Percentiles rank a stretch among this genome's conserved stretches.
Conservation (phyloP, 2,888 invertebrate genomes). For the Xanthia togata region DNA sequence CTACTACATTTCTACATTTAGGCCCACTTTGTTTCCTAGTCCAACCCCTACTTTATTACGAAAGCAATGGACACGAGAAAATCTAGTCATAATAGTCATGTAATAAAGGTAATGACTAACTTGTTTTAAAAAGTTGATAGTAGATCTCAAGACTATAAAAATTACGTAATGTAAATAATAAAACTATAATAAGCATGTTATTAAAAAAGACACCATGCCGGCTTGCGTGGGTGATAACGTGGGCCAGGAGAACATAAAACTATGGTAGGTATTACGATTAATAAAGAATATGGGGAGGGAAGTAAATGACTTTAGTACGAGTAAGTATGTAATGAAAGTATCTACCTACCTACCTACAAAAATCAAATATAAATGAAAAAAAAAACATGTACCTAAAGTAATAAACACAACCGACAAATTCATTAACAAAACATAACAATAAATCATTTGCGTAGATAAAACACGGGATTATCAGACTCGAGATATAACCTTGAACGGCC, state of each 20-base stretch:
- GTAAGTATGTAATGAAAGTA: background rate
- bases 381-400: slow-evolving; percentile 12
- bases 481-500: slow-evolving; percentile 66
- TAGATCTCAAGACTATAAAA: slow-evolving; percentile 16
- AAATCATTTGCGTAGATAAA: slow-evolving; percentile 61
- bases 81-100: slow-evolving; percentile 17
- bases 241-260: slow-evolving; percentile 33
- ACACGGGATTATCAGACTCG: slow-evolving; percentile 58
- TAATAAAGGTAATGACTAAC: slow-evolving; percentile 26
- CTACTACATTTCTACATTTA: no score
- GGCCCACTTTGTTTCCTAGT: slow-evolving; percentile 12
- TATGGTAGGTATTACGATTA: slow-evolving; percentile 12
- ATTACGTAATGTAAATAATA: slow-evolving; percentile 34
- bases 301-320: background rate
- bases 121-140: slow-evolving; percentile 36
- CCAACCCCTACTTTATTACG: slow-evolving; percentile 19
- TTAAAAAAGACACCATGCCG: slow-evolving; percentile 47
- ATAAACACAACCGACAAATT: slow-evolving; percentile 42
- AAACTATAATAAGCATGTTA: slow-evolving; percentile 27
- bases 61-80: slow-evolving; percentile 8
- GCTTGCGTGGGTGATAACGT: slow-evolving; percentile 57
- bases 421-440: slow-evolving; percentile 61
- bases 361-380: background rate
- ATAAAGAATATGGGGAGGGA: background rate
- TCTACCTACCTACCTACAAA: background rate